A percentile compares a stretch with the other conserved stretches of the same genome.
Evolutionary conservation across 2,797 vertebrate species (phyloP).

Genomic region (Lutjanus campechanus): DNA sequence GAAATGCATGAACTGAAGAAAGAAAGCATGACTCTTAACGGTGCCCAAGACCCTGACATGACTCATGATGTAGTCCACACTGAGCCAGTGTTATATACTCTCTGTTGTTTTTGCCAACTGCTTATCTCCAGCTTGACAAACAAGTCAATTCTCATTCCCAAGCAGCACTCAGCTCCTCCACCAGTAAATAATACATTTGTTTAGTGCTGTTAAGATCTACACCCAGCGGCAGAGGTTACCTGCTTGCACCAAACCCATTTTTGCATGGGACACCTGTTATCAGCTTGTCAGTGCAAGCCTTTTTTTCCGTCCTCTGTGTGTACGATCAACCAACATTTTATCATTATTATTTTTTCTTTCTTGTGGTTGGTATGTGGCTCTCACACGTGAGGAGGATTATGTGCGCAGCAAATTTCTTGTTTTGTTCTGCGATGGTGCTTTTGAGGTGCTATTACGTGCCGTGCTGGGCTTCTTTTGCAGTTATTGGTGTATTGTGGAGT

Average conservation of each 20-base stretch:
- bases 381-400: conserved; percentile 11
- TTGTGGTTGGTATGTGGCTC: conserved; percentile 2
- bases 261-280: conserved; percentile 36
- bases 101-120: conserved; percentile 59
- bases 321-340: background rate
- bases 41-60: conserved; percentile 1
- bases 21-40: background rate
- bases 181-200: conserved; percentile 60
- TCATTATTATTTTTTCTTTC: background rate
- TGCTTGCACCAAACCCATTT: conserved; percentile 30
- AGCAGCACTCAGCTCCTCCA: conserved; percentile 37
- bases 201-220: conserved; percentile 46
- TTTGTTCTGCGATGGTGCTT: conserved; percentile 19
- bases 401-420: conserved; percentile 9
- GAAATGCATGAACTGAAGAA: background rate
- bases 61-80: conserved; percentile 8
- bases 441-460: conserved; percentile 11
- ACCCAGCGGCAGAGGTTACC: conserved; percentile 35
- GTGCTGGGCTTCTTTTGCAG: conserved; percentile 23
- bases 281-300: background rate
- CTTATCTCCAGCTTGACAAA: conserved; percentile 64
- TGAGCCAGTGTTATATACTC: conserved; percentile 5
- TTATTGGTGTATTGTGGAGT: conserved; percentile 36
- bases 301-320: background rate
- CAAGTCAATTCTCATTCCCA: conserved; percentile 62